Evolutionary conservation across 2,113 vertebrate species (phyloP), one percentile per base, ranked within the genome.

Genomic region (Silurus meridionalis): DNA sequence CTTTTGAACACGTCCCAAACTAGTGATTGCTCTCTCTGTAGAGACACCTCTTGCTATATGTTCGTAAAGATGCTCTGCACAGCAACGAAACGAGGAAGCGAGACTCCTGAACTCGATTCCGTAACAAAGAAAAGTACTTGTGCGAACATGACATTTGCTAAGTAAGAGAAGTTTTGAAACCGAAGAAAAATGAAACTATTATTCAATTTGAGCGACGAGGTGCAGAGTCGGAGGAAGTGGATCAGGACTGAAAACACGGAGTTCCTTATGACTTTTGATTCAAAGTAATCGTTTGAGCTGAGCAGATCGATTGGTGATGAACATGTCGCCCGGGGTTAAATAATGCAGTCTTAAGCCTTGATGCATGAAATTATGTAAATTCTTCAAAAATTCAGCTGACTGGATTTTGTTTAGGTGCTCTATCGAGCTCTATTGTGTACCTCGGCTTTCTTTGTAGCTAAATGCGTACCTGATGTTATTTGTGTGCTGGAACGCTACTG

Each of bases 211-310:
- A 37, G 37, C 37, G 37, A 37, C 37, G 37, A 78, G 60, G 64
- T 37, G 17, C 37, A 82, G 52, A 52, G 72, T 78, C n/a, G 15
- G 85, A 57, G 88, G 85, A 86, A 84, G 85, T 81, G 58, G 71
- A 75, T 28, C 48, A 81, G 67, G 58, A 52, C 17, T 19, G 17
- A 46, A 81, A n/a, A n/a, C 11, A 0, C 37, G 58, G 48, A 58
- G 4, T 46, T 58, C 9, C 17, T n/a, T 21, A 6, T 14, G 23
- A 23, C 19, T 0, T 4, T 57, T 28, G 8, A 21, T 78, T 57
- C 9, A 7, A 53, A 9, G 6, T 28, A 6, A 52, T 13, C 0
- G 9, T 75, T 75, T 75, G 19, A 75, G 55, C 53, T 58, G 9
- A 58, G 55, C 77, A 1, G 7, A 10, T 21, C 50, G 48, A 75